These are phyloP conservation scores for Trachelus troglodyta DNA, from an alignment of 2,888 invertebrate genomes.

Conservation along the genomic window DNA sequence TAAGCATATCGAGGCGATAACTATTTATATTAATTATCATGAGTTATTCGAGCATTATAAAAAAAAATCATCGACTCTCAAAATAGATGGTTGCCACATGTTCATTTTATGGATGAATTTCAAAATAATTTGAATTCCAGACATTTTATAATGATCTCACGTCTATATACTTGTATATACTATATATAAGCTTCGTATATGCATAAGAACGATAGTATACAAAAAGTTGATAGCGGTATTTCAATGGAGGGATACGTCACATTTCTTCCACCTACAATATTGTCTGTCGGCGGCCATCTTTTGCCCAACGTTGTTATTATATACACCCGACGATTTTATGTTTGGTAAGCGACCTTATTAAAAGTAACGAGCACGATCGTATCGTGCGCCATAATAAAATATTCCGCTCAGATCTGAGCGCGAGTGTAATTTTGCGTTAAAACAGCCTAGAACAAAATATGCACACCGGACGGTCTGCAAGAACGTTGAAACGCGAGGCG, in stretches of 20 bases:
- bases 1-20: background rate
- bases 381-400: slow-evolving; percentile 45
- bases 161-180: background rate
- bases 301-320: slow-evolving; percentile 41
- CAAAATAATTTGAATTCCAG: background rate
- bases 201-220: background rate
- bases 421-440: background rate
- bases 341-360: slow-evolving; percentile 51
- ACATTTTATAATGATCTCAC: too few relatives aligned
- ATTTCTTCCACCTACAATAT: slow-evolving; percentile 47
- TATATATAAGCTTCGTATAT: background rate
- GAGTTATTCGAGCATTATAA: background rate
- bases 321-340: slow-evolving; percentile 40
- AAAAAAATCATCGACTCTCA: background rate
- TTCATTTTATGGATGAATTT: background rate
- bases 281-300: slow-evolving; percentile 32
- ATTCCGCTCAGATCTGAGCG: slow-evolving; percentile 28
- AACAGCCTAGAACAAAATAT: background rate
- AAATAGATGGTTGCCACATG: background rate
- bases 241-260: slow-evolving; percentile 42
- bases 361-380: slow-evolving; percentile 51
- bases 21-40: background rate
- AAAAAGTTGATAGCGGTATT: slow-evolving; percentile 16
- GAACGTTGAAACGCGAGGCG: background rate
- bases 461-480: background rate